Conservation (phyloP, 2,797 vertebrate genomes). For the Pachyuromys duprasi region DNA sequence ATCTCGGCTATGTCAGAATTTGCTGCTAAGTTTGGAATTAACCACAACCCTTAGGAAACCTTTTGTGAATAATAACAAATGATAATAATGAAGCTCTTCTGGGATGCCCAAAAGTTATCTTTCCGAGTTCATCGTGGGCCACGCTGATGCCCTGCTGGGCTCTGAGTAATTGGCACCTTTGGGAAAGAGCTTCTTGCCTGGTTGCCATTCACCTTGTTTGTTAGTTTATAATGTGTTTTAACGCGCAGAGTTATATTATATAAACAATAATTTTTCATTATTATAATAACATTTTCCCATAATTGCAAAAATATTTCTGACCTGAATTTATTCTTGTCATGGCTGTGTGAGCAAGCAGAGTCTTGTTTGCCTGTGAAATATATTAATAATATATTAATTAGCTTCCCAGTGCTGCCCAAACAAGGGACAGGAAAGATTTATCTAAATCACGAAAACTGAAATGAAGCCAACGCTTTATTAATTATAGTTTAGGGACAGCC, state of each 20-base stretch:
- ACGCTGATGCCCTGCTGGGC: not conserved
- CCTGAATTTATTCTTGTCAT: slow-evolving; percentile 73
- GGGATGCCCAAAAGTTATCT: slow-evolving; percentile 28
- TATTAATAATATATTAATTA: slow-evolving; percentile 77
- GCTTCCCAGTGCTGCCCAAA: slow-evolving; percentile 60
- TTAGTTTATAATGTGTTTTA: slow-evolving; percentile 6
- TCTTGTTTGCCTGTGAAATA: slow-evolving; percentile 43
- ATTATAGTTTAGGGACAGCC: slow-evolving; percentile 72
- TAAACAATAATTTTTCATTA: slow-evolving; percentile 43
- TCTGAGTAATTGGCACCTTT: not conserved
- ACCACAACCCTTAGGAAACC: slow-evolving; percentile 50
- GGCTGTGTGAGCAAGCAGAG: slow-evolving; percentile 54
- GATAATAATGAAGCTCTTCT: slow-evolving; percentile 21
- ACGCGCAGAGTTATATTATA: not conserved
- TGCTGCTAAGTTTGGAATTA: slow-evolving; percentile 10
- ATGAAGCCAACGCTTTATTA: slow-evolving; percentile 16
- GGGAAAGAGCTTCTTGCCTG: not conserved
- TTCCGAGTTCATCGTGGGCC: not conserved
- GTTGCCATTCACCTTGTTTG: not conserved
- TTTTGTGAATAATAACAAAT: slow-evolving; percentile 30
- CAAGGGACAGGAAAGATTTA: slow-evolving; percentile 70
- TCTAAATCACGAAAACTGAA: slow-evolving; percentile 70
- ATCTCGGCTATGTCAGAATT: not conserved
- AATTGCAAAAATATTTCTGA: slow-evolving; percentile 69
- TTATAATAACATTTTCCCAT: slow-evolving; percentile 48